Percentiles rank a stretch among this genome's conserved stretches.
These are phyloP conservation scores for Rana temporaria DNA, from an alignment of 2,113 vertebrate species.

Conservation along the genomic window DNA sequence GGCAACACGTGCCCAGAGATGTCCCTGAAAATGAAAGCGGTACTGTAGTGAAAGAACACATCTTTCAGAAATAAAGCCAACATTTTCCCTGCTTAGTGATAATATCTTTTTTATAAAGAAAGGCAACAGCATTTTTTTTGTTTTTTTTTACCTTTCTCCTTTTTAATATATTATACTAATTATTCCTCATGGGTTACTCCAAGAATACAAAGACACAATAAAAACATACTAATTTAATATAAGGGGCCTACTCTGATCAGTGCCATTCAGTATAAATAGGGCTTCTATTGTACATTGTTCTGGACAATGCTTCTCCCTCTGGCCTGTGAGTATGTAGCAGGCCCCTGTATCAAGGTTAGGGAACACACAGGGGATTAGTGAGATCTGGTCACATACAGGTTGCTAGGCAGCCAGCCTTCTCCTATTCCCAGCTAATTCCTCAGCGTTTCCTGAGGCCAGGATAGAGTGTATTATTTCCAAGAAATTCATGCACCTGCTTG, in stretches of 20 bases:
- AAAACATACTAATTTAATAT: conserved; percentile 4
- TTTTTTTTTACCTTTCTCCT: no score
- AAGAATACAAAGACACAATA: no score
- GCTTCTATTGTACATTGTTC: conserved; percentile 30
- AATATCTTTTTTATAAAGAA: no score
- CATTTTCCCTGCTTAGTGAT: no score
- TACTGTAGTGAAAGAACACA: no score
- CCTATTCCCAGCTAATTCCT: conserved; percentile 58
- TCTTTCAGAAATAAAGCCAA: no score
- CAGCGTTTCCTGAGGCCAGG: conserved; percentile 57
- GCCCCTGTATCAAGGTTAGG: conserved; percentile 55
- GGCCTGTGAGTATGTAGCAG: conserved; percentile 40
- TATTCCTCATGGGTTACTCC: no score
- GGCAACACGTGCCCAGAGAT: no score
- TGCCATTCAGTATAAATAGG: neutral
- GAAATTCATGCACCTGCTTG: conserved; percentile 56
- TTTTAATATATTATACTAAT: no score
- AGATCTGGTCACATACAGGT: conserved; percentile 54
- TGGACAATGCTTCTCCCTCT: conserved; percentile 43
- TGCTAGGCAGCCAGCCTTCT: conserved; percentile 57
- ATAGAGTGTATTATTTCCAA: conserved; percentile 53
- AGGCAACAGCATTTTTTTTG: no score
- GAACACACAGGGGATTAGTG: conserved; percentile 55
- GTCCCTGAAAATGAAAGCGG: no score
- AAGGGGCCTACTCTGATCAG: neutral